Percentiles rank a stretch among this genome's conserved stretches.
phyloP scores from a whole-genome alignment of 2,888 invertebrate genomes.

The Oscheius myriophilus region DNA sequence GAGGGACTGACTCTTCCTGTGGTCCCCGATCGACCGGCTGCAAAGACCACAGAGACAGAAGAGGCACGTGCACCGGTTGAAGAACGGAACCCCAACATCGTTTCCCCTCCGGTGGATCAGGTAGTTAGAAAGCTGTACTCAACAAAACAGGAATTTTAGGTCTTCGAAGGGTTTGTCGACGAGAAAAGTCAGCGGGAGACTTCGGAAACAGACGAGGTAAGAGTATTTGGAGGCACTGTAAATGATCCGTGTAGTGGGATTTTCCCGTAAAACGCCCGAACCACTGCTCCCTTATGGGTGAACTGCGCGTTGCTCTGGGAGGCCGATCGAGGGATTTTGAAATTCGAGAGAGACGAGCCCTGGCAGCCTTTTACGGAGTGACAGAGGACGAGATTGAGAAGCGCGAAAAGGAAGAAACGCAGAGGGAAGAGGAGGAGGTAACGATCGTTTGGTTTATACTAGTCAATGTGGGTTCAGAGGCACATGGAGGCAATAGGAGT shows the following conservation, averaged over 20 bases:
- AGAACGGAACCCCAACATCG: too few species aligned
- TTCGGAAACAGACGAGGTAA: constrained; percentile 5
- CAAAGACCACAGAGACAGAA: too few species aligned
- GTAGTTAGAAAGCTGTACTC: too few species aligned
- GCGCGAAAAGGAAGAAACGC: constrained; percentile 14
- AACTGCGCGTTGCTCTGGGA: constrained; percentile 15
- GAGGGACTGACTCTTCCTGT: neutral
- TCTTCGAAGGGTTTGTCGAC: constrained; percentile 23
- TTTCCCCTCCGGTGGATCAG: too few species aligned
- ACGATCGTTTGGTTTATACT: neutral
- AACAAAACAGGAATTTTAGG: constrained; percentile 6
- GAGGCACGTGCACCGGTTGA: too few species aligned
- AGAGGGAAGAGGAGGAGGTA: constrained; percentile 18
- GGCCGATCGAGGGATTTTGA: constrained; percentile 25
- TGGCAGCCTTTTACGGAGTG: constrained; percentile 30
- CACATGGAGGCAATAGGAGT: neutral
- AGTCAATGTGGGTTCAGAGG: neutral
- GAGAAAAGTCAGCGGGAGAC: neutral
- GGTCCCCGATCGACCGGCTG: too few species aligned
- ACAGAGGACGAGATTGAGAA: constrained; percentile 23
- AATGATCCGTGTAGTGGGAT: neutral
- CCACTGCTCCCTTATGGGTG: constrained; percentile 18
- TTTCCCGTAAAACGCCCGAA: too few species aligned
- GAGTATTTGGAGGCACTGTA: neutral
- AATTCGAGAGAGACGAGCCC: constrained; percentile 23